phyloP scores from a whole-genome alignment of 2,797 vertebrate genomes.

The Poeciliopsis paucimaculata region DNA sequence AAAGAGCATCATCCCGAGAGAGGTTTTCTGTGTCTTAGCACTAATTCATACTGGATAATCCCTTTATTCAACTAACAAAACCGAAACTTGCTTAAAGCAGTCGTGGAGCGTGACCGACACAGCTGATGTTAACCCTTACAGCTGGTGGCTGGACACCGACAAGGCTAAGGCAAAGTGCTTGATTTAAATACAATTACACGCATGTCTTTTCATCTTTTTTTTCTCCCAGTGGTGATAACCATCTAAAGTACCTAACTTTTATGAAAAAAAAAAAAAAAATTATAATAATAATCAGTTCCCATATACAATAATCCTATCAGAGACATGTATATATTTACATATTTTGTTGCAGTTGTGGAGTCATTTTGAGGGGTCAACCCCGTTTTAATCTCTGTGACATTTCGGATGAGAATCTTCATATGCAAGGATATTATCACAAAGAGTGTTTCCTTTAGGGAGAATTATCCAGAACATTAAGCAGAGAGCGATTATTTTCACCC shows the following conservation, averaged over 20 bases:
- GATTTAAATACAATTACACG: conserved; percentile 32
- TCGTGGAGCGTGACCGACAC: conserved; percentile 46
- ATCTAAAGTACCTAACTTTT: conserved; percentile 18
- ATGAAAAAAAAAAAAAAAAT: background rate
- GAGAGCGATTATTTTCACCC: conserved; percentile 71
- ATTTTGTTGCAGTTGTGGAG: conserved; percentile 51
- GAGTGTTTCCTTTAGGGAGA: conserved; percentile 75
- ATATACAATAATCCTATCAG: conserved; percentile 60
- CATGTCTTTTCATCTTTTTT: background rate
- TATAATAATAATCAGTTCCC: conserved; percentile 13
- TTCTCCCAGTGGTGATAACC: conserved; percentile 23
- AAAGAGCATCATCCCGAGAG: conserved; percentile 59
- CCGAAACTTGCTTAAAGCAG: conserved; percentile 42
- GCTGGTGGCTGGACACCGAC: conserved; percentile 4
- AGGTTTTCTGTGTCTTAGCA: conserved; percentile 79
- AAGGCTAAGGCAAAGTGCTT: conserved; percentile 5
- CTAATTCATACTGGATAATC: conserved; percentile 72
- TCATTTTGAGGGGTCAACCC: conserved; percentile 17
- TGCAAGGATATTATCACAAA: conserved; percentile 74
- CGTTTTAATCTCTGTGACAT: conserved; percentile 70
- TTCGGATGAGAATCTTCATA: conserved; percentile 70
- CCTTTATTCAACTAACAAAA: conserved; percentile 66
- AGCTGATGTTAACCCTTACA: conserved; percentile 20
- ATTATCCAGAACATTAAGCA: conserved; percentile 85
- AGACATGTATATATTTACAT: conserved; percentile 57